Evolutionary conservation across 1,140 invertebrate species (phyloP), one percentile per base, ranked within the genome.

Genomic region (Drosophila tsacasi): DNA sequence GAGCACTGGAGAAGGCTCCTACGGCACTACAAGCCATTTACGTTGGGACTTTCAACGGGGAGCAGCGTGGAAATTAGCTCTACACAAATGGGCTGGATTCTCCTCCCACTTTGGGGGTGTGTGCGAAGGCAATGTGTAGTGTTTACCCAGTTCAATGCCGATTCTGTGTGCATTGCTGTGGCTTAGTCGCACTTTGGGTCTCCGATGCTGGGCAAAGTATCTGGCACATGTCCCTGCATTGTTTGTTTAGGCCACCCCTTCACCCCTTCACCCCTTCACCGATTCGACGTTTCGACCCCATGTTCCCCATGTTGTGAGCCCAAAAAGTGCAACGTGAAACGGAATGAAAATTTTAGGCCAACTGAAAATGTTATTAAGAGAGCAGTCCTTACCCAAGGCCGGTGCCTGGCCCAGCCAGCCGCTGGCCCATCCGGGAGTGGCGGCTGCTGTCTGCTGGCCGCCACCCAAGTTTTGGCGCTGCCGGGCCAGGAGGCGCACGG

Each of bases 401-500:
- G 94, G 92, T 5, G 94, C 93, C 64, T 93, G 94, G 83, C 95
- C 95, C 90, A 96, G 81, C 95, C 95, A 94, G 64, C 94, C 94
- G 40, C 94, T 94, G 25, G 94, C 94, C 95, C 94, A 95, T 81
- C 95, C 94, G 13, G 78, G 81, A n/a, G 81, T 89, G 42, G 61
- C 79, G 6, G 77, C 89, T n/a, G 85, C 66, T n/a, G 90, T 79
- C 57, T 79, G 83, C 60, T 91, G 84, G 23, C 89, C 83, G 46
- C 93, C 94, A 9, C 95, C 96, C 9, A 97, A 93, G 66, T 96
- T 97, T 86, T 96, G 96, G 69, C 95, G 95, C 91, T 97, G 96
- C 50, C 95, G 92, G 19, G 96, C 96, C 76, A 98, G 93, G 6
- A 98, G 94, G 58, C 96, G 94, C 2, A 99, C 97, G 0, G 98